Percentiles rank a stretch among this genome's conserved stretches.
Conservation (phyloP, 2,888 invertebrate genomes). For the Stenodera caucasica region DNA sequence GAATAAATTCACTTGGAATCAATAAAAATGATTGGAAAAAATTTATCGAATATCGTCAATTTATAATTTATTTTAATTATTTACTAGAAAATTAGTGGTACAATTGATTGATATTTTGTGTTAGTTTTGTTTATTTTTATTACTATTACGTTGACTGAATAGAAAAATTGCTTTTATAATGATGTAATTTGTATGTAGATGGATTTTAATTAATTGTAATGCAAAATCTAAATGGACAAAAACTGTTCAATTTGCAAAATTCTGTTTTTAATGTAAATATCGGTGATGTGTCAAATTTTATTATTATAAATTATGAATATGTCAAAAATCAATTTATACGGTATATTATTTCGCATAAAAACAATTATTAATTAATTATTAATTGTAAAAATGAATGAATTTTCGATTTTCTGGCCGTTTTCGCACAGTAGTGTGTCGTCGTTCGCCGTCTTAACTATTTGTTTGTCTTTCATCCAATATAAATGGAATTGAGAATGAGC, state of each 20-base stretch:
- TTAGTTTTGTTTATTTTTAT: slow-evolving; percentile 5
- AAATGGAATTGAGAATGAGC: slow-evolving; percentile 19
- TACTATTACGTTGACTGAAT: slow-evolving; percentile 12
- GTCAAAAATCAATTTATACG: neutral
- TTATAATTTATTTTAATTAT: slow-evolving; percentile 8
- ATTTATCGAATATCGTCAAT: slow-evolving; percentile 7
- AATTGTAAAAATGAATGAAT: slow-evolving; percentile 9
- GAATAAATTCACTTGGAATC: slow-evolving; percentile 10
- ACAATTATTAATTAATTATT: no score
- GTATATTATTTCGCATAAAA: neutral
- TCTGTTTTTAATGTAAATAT: neutral
- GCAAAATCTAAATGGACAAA: slow-evolving; percentile 9
- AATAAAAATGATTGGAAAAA: neutral
- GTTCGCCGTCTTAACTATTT: slow-evolving; percentile 7
- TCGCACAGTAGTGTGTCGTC: slow-evolving; percentile 14
- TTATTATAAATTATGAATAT: neutral
- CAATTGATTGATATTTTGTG: neutral
- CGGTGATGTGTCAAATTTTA: neutral
- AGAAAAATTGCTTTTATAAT: slow-evolving; percentile 23
- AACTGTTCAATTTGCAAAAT: slow-evolving; percentile 12
- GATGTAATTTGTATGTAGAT: slow-evolving; percentile 25
- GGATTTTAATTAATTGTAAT: slow-evolving; percentile 21
- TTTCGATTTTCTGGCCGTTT: neutral
- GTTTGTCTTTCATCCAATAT: slow-evolving; percentile 10
- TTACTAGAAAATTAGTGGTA: slow-evolving; percentile 5